phyloP scores from a whole-genome alignment of 2,113 vertebrate species.

The Aix galericulata region DNA sequence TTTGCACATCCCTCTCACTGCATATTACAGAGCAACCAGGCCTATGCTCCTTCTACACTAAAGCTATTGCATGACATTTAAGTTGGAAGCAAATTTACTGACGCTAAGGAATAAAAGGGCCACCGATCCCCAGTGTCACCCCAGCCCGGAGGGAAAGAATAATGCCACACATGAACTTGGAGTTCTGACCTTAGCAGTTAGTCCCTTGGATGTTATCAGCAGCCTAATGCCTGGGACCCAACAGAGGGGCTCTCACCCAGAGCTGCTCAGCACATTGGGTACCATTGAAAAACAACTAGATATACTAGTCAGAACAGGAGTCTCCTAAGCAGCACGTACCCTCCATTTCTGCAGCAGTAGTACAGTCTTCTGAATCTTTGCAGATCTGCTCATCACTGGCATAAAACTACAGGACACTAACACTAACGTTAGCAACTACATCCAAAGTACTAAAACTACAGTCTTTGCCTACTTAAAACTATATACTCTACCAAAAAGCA shows the following conservation, averaged over 20 bases:
- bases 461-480: background rate
- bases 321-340: background rate
- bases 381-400: background rate
- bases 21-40: too few species aligned
- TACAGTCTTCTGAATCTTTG: background rate
- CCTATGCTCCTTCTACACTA: too few species aligned
- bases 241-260: background rate
- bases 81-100: background rate
- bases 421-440: background rate
- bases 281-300: background rate
- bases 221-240: background rate
- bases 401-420: background rate
- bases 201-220: background rate
- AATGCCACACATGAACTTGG: background rate
- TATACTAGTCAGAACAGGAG: background rate
- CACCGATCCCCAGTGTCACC: background rate
- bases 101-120: background rate
- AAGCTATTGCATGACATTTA: too few species aligned
- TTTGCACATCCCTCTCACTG: too few species aligned
- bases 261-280: fast-evolving
- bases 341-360: background rate
- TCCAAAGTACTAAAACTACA: background rate
- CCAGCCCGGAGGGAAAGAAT: background rate
- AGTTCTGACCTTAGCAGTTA: background rate
- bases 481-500: background rate